Evolutionary conservation across 2,888 invertebrate species (phyloP).

Genomic region (Papilio protenor): DNA sequence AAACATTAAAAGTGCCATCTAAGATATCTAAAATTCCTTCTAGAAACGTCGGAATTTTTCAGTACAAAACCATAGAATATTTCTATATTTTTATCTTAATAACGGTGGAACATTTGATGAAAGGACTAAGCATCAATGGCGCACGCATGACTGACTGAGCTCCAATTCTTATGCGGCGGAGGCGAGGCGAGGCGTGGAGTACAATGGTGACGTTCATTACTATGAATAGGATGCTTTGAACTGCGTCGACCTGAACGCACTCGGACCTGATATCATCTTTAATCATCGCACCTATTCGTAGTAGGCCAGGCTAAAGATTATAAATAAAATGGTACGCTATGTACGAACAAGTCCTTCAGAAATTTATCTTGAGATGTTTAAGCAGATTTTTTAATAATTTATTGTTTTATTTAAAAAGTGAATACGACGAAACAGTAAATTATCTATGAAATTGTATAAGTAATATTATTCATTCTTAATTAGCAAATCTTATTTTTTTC

Average conservation of each 20-base stretch:
- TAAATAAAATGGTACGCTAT: slow-evolving; percentile 64
- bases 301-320: slow-evolving; percentile 66
- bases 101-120: slow-evolving; percentile 22
- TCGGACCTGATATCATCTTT: slow-evolving; percentile 77
- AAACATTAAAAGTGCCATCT: neutral
- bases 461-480: neutral
- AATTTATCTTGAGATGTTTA: neutral
- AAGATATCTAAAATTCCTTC: neutral
- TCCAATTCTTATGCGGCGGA: slow-evolving; percentile 19
- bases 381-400: neutral
- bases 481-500: neutral
- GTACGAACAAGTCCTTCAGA: neutral
- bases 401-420: neutral
- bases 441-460: neutral
- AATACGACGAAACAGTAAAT: neutral
- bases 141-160: slow-evolving; percentile 27
- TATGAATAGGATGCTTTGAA: slow-evolving; percentile 55
- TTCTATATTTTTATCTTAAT: slow-evolving; percentile 11
- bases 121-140: slow-evolving; percentile 27
- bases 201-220: slow-evolving; percentile 36
- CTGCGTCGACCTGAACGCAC: slow-evolving; percentile 74
- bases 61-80: neutral
- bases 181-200: neutral
- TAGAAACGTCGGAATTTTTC: neutral
- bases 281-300: slow-evolving; percentile 82